Evolutionary conservation across 92 coral and sea anemone species (phyloP).

Genomic region (Porites lobata): DNA sequence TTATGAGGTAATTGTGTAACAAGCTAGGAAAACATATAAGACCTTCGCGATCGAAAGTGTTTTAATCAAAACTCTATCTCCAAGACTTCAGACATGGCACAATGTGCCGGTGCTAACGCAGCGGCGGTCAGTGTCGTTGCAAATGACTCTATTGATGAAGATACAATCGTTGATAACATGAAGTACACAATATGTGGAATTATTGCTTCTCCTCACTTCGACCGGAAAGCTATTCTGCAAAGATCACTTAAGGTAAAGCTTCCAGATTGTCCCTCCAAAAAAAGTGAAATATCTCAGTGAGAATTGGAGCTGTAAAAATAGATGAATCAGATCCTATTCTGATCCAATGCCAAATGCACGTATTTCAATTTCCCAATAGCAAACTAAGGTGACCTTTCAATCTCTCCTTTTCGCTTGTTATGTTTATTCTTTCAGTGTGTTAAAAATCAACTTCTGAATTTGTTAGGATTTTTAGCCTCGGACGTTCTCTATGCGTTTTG

Average conservation of each 20-base stretch:
- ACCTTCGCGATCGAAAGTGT: neutral
- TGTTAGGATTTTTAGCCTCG: too few species aligned
- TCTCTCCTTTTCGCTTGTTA: too few species aligned
- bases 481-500: too few species aligned
- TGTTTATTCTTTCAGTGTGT: too few species aligned
- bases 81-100: neutral
- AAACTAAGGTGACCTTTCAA: too few species aligned
- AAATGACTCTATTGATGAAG: constrained; percentile 48
- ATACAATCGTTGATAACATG: constrained; percentile 49
- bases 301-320: too few species aligned
- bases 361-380: too few species aligned
- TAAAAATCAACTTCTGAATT: too few species aligned
- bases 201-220: constrained; percentile 60
- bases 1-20: constrained; percentile 12
- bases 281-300: neutral
- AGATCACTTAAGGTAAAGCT: constrained; percentile 51
- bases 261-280: neutral
- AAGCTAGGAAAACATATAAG: neutral
- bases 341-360: too few species aligned
- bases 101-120: neutral
- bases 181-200: constrained; percentile 50
- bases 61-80: too few species aligned
- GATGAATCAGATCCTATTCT: too few species aligned
- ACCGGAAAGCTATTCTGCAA: constrained; percentile 34
- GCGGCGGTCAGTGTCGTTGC: constrained; percentile 7